These are phyloP conservation scores for Drosophila orosa DNA, from an alignment of 1,140 invertebrate species.

Conservation along the genomic window DNA sequence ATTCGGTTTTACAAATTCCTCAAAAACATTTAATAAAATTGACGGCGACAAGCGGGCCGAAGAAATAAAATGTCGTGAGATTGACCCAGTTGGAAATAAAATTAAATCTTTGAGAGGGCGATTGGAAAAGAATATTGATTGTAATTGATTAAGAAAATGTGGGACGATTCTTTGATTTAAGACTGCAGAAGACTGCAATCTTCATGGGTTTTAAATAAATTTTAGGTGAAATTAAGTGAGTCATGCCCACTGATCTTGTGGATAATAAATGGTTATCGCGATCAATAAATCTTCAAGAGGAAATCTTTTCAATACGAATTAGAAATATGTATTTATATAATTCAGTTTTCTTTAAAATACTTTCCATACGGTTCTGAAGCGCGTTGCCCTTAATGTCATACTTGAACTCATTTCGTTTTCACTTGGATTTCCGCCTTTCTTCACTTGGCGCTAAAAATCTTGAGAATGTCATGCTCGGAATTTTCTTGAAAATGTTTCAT, in stretches of 20 bases:
- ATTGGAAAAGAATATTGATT: slow-evolving; percentile 52
- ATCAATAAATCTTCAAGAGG: not conserved
- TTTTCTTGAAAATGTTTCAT: slow-evolving; percentile 36
- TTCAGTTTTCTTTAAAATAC: not conserved
- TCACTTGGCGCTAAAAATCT: slow-evolving; percentile 42
- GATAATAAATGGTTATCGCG: not conserved
- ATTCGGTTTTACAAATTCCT: slow-evolving; percentile 58
- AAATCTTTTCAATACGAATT: not conserved
- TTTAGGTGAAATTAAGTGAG: slow-evolving; percentile 9
- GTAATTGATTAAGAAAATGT: slow-evolving; percentile 50
- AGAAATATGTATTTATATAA: not conserved
- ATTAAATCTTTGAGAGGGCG: slow-evolving; percentile 48
- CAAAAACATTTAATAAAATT: slow-evolving; percentile 75
- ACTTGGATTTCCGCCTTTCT: slow-evolving; percentile 9
- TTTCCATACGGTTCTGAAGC: not conserved
- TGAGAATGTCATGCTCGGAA: slow-evolving; percentile 41
- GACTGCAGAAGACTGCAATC: slow-evolving; percentile 9
- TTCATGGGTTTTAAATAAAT: slow-evolving; percentile 12
- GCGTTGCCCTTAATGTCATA: slow-evolving; percentile 21
- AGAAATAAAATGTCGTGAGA: slow-evolving; percentile 29
- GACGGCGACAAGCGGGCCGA: slow-evolving; percentile 56
- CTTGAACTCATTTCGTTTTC: slow-evolving; percentile 34
- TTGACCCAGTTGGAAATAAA: slow-evolving; percentile 50
- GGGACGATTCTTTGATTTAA: slow-evolving; percentile 15
- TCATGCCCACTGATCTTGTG: slow-evolving; percentile 17